A percentile compares a stretch with the other conserved stretches of the same genome.
phyloP scores from a whole-genome alignment of 2,113 vertebrate genomes.

The Pogona vitticeps region DNA sequence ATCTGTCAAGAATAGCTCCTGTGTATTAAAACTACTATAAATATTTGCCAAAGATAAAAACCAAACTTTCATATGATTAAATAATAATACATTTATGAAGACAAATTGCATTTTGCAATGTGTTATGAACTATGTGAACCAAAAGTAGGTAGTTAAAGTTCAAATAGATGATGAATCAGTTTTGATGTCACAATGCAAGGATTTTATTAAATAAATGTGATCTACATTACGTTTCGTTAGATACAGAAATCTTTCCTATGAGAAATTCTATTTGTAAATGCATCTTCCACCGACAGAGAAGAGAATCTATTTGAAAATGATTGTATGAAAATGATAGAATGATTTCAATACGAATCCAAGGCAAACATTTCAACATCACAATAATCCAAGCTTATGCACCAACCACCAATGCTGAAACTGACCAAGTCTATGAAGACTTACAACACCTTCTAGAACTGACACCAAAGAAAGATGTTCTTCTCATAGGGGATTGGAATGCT shows the following conservation, averaged over 20 bases:
- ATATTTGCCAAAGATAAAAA: constrained; percentile 87
- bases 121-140: constrained; percentile 75
- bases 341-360: too few species aligned
- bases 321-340: fast-evolving
- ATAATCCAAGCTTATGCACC: too few species aligned
- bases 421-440: too few species aligned
- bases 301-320: constrained; percentile 18
- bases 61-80: constrained; percentile 85
- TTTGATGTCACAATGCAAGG: constrained; percentile 77
- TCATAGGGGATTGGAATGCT: too few species aligned
- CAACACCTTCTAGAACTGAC: too few species aligned
- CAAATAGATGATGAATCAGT: constrained; percentile 77
- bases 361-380: too few species aligned
- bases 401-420: too few species aligned
- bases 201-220: constrained; percentile 80
- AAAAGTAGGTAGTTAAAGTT: constrained; percentile 78
- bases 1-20: constrained; percentile 81
- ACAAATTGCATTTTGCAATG: constrained; percentile 84
- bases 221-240: constrained; percentile 69
- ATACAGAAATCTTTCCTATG: constrained; percentile 68
- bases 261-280: constrained; percentile 64
- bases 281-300: constrained; percentile 19
- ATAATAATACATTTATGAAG: constrained; percentile 83
- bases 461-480: too few species aligned
- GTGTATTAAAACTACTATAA: constrained; percentile 93